Conservation (phyloP, 2,888 invertebrate species). For the Buathra laborator region DNA sequence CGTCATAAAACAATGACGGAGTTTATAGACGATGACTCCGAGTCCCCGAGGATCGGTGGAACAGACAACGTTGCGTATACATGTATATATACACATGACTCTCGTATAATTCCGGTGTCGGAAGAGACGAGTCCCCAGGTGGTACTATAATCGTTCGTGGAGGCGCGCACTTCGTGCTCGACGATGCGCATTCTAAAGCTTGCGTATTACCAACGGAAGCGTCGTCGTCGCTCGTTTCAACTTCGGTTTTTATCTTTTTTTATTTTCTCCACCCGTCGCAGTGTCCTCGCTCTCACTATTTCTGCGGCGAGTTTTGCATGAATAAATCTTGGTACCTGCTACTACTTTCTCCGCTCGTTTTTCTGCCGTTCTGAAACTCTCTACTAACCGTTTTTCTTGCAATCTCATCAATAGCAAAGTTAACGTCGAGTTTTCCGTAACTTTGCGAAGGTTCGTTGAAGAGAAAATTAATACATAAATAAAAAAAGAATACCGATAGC, state of each 20-base stretch:
- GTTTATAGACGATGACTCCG: constrained; percentile 49
- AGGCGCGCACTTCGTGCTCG: constrained; percentile 57
- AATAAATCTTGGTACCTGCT: constrained; percentile 50
- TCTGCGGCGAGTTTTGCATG: constrained; percentile 45
- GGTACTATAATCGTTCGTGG: constrained; percentile 54
- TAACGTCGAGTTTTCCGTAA: not conserved
- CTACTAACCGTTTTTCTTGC: not conserved
- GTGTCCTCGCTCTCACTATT: constrained; percentile 27
- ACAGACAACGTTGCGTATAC: constrained; percentile 12
- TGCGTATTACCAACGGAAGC: constrained; percentile 31
- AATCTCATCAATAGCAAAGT: constrained; percentile 27
- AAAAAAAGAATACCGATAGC: not conserved
- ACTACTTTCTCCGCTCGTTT: constrained; percentile 4
- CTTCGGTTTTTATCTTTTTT: constrained; percentile 21
- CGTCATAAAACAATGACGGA: constrained; percentile 41
- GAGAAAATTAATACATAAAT: not conserved
- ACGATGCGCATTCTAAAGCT: constrained; percentile 60
- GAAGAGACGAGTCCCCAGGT: constrained; percentile 62
- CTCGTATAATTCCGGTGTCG: constrained; percentile 60
- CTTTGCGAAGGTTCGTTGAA: not conserved
- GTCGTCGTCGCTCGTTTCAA: constrained; percentile 29
- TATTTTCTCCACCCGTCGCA: not conserved
- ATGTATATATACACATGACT: constrained; percentile 38
- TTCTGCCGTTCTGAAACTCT: constrained; percentile 12
- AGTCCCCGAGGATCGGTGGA: constrained; percentile 19